Evolutionary conservation across 2,113 vertebrate species (phyloP), one percentile per base, ranked within the genome.

Genomic region (Calidris pugnax): DNA sequence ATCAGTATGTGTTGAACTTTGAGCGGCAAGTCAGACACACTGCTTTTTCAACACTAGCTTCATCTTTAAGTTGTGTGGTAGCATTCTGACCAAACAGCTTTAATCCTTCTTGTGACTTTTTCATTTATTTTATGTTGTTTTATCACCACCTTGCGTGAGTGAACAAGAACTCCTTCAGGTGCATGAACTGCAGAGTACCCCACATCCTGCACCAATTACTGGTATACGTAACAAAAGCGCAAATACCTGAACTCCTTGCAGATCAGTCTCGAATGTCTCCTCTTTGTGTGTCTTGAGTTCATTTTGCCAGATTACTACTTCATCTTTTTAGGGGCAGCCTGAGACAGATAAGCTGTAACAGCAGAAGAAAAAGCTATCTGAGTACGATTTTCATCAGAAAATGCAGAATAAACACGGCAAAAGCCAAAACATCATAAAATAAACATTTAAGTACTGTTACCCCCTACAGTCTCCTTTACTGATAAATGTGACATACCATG

Each of bases 211-310:
- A 85, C 4, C 45, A 19, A 7, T 68, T 83, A 77, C 47, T 74
- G 78, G 26, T 45, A 47, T 23, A 74, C 1, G 7, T 62, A 53
- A 48, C 2, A 2, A 57, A 74, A 88, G 28, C 2, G 2, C 33
- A 95, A 78, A 81, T 96, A 96, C 90, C 93, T 93, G 68, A 89
- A 78, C 23, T n/a, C 6, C 12, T 84, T 56, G 80, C 60, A 90
- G 79, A 48, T 81, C 11, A 68, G 24, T 68, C 60, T 87, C 24
- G 2, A 71, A 53, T 21, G 19, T 47, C 39, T 53, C 56, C 48
- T 74, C 76, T 63, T 67, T 39, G 16, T 53, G 56, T 27, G 19
- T 35, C 62, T 64, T 13, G 26, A 89, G 17, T 48, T 94, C 83
- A 64, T 77, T 63, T 85, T 64, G 45, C 35, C 51, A 75, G 39